Base-by-base conservation (phyloP, 2,888 invertebrate genomes). In the Drosophila mayaguana region DNA sequence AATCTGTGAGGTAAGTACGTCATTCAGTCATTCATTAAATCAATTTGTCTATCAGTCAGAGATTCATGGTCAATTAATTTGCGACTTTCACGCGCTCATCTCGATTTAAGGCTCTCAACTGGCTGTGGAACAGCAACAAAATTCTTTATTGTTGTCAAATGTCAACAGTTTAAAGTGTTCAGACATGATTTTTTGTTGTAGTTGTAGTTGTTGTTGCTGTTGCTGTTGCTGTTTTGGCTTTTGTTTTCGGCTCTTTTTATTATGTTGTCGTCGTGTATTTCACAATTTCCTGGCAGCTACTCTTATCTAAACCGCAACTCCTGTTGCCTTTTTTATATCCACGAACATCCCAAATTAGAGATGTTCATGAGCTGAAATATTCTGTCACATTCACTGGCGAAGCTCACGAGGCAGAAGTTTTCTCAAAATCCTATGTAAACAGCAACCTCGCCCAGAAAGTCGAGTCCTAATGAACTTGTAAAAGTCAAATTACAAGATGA, bases 201-300 rank as follows among this genome's bases (percentile, higher is more conserved):
- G 48, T 38, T 54, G 22, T 42, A 64, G 28, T 36, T 32, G 28
- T 48, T 40, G 34, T 40, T 56, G 51, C 32, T 54, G 28, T 61
- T 59, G 56, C 42, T 56, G 43, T 45, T 56, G 22, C 2, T 34
- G 32, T 32, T 55, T 34, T 18, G 28, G 34, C 38, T 56, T 46
- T 12, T 48, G 22, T 63, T 36, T 42, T 18, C 34, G 28, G 42
- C 28, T 69, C 14, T 53, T 63, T 48, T 55, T 50, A 48, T 51
- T 65, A 36, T n/a, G 43, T 59, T 65, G 54, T 72, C 53, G 63
- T 34, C 45, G 46, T 75, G 55, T 57, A 60, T 56, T 40, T 53
- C 57, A 61, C 65, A 72, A 72, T 64, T 72, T 72, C 59, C 72
- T 63, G 72, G 34, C 48, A n/a, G 25, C 36, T 18, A 40, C 46